Conservation (phyloP, 2,888 invertebrate species). For the Abrostola triplasia region DNA sequence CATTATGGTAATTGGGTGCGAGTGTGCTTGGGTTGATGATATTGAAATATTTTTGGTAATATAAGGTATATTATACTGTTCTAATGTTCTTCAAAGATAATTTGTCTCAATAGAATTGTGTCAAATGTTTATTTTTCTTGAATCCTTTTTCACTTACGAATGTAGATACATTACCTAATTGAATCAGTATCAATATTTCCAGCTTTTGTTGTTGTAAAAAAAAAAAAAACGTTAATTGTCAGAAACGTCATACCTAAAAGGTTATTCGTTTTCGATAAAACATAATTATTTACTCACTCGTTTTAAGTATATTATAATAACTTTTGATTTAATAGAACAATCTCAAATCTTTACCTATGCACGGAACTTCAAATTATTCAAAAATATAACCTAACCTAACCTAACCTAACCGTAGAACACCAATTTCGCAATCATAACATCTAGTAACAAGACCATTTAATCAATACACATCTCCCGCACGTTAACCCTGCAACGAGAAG, state of each 20-base stretch:
- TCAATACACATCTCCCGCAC: conserved; percentile 66
- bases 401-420: conserved; percentile 11
- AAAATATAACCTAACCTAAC: no score
- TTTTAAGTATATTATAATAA: background rate
- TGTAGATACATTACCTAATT: no score
- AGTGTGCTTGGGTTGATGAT: conserved; percentile 29
- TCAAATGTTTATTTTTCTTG: background rate
- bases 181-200: no score
- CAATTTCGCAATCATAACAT: conserved; percentile 26
- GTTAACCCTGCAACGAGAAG: conserved; percentile 60
- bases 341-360: background rate
- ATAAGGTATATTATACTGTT: background rate
- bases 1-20: conserved; percentile 42
- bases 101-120: background rate
- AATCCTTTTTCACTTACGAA: no score
- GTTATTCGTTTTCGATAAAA: no score
- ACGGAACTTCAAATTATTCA: background rate
- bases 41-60: conserved; percentile 24
- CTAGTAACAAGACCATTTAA: conserved; percentile 56
- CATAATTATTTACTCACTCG: no score
- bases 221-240: no score
- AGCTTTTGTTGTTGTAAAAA: no score
- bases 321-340: background rate
- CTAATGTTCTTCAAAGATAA: background rate
- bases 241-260: no score